A percentile compares a stretch with the other conserved stretches of the same genome.
Evolutionary conservation across 35 echinoderm and acorn worm species (phyloP).

Genomic region (Hemicentrotus pulcherrimus): DNA sequence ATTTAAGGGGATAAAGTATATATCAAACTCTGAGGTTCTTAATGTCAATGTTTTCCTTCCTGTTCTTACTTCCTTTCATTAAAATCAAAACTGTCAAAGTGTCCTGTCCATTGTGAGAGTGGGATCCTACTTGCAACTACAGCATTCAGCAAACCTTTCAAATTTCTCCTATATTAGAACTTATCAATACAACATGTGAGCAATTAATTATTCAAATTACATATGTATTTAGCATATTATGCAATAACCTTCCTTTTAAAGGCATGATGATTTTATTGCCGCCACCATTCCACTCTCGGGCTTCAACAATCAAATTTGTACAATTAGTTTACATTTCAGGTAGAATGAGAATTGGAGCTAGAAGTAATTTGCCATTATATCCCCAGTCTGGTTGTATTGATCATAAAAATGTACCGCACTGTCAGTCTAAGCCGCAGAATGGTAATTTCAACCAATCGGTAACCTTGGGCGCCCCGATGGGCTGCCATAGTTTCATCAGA

Average conservation of each 20-base stretch:
- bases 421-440: not conserved
- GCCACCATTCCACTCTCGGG: not conserved
- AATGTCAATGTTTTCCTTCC: conserved; percentile 5
- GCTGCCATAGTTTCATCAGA: not conserved
- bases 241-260: not conserved
- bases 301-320: not conserved
- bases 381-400: not conserved
- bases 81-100: not conserved
- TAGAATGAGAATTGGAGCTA: not conserved
- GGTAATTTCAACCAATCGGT: not conserved
- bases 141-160: not conserved
- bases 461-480: not conserved
- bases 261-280: not conserved
- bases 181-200: not conserved
- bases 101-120: not conserved
- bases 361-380: not conserved
- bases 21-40: not conserved
- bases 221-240: too few species aligned
- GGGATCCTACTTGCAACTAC: not conserved
- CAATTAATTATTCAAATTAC: not conserved
- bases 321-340: not conserved
- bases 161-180: not conserved
- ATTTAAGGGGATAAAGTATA: not conserved
- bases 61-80: not conserved
- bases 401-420: not conserved